Base-by-base conservation (phyloP, 2,888 invertebrate genomes). In the Boloria euphrosyne region DNA sequence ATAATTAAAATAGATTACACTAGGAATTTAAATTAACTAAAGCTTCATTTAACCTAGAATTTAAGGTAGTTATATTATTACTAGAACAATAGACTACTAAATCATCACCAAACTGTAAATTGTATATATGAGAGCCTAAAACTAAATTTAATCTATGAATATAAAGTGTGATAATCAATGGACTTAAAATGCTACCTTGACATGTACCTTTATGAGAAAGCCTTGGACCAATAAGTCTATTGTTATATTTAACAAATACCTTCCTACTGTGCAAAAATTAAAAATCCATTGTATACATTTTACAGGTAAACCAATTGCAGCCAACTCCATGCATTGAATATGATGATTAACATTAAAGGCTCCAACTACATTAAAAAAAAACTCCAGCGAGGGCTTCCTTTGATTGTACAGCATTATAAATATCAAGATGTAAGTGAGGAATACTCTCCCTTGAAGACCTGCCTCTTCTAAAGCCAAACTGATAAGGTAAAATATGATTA, bases 381-480 rank as follows among this genome's bases (percentile, higher is more conserved):
- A 67, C 63, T 18, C 51, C 16, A 16, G 18, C 51, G 16, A 18
- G 5, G 51, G 51, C 18, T 16, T 10, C 10, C 10, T 44, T 10
- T 44, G 10, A 10, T 44, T 13, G 14, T 13, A 44, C 10, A 10
- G 44, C 10, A 4, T 44, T 10, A 13, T 14, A 13, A 13, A 44
- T 44, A 14, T 44, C 44, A 17, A 5, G 18, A 53, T 44, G 22
- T 14, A 68, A 47, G 6, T 62, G 61, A 61, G 44, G 18, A 6
- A 68, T 5, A n/a, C 64, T 68, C 44, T 68, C 66, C 13, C 52
- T 14, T 43, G 70, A 50, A n/a, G 68, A 68, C 4, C 17, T 27
- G 22, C 66, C 68, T 50, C 52, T 58, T 16, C 62, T 47, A 44
- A 68, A 71, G 27, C 71, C 71, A 65, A 71, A 71, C 38, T 71